Percentiles rank a stretch among this genome's conserved stretches.
Evolutionary conservation across 2,113 vertebrate species (phyloP).

Genomic region (Ailurus styani): DNA sequence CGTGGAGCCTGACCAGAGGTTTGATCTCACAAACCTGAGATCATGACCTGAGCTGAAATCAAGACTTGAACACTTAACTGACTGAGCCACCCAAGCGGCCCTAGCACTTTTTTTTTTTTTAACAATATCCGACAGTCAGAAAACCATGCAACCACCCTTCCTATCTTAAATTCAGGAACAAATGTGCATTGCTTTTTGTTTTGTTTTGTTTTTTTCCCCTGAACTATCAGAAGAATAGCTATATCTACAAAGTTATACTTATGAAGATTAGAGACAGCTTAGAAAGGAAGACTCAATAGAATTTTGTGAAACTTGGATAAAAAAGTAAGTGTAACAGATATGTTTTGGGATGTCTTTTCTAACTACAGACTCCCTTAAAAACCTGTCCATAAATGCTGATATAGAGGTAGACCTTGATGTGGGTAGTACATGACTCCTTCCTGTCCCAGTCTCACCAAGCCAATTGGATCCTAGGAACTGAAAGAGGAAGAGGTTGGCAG

Average conservation of each 20-base stretch:
- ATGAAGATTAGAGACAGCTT: not conserved
- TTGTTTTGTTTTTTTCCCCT: not conserved
- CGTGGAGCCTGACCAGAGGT: not conserved
- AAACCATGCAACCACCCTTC: not conserved
- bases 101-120: not conserved
- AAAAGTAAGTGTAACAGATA: not conserved
- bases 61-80: not conserved
- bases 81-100: not conserved
- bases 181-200: not conserved
- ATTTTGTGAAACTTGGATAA: not conserved
- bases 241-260: not conserved
- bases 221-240: constrained; percentile 12
- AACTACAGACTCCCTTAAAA: not conserved
- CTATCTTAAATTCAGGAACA: constrained; percentile 32
- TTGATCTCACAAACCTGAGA: not conserved
- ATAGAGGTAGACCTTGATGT: not conserved
- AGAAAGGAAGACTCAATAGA: not conserved
- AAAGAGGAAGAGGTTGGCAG: not conserved
- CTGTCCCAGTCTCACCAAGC: not conserved
- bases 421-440: not conserved
- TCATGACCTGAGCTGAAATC: not conserved
- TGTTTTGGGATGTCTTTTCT: not conserved
- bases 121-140: not conserved
- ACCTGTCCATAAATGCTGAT: not conserved
- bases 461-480: not conserved